These are phyloP conservation scores for Tragelaphus imberbis DNA, from an alignment of 2,113 vertebrate genomes.

Conservation along the genomic window DNA sequence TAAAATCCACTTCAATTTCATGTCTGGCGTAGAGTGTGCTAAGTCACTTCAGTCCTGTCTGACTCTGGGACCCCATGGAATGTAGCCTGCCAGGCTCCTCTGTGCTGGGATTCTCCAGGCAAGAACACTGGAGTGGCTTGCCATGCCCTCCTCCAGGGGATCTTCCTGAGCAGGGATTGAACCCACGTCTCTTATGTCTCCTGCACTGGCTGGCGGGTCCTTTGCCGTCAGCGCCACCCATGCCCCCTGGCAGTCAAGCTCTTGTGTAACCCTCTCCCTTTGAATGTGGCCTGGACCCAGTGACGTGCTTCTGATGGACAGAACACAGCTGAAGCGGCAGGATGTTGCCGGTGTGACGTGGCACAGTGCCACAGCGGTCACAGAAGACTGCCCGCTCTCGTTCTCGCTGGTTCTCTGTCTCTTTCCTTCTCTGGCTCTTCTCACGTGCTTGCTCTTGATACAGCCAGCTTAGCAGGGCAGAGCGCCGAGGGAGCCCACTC, in stretches of 20 bases:
- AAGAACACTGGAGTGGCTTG: not conserved
- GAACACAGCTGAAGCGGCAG: not conserved
- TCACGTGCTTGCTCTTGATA: not conserved
- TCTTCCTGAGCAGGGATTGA: not conserved
- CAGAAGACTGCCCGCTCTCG: not conserved
- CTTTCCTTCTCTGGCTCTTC: not conserved
- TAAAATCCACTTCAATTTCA: not conserved
- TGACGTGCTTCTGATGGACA: not conserved
- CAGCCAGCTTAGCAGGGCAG: not conserved
- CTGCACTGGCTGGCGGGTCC: not conserved
- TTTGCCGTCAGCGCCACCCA: fast-evolving
- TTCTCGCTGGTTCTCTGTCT: not conserved
- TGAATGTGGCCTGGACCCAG: not conserved
- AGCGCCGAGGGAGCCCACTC: not conserved
- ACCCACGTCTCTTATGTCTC: not conserved
- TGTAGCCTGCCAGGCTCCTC: not conserved
- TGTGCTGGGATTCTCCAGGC: not conserved
- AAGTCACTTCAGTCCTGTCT: not conserved
- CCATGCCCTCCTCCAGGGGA: not conserved
- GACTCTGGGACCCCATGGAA: not conserved
- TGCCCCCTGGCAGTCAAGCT: not conserved
- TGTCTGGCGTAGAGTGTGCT: not conserved
- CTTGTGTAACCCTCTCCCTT: not conserved
- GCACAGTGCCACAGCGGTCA: fast-evolving
- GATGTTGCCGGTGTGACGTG: fast-evolving